Percentiles rank a stretch among this genome's conserved stretches.
Evolutionary conservation across 2,113 vertebrate genomes (phyloP).

Genomic region (Leptodactylus fuscus): DNA sequence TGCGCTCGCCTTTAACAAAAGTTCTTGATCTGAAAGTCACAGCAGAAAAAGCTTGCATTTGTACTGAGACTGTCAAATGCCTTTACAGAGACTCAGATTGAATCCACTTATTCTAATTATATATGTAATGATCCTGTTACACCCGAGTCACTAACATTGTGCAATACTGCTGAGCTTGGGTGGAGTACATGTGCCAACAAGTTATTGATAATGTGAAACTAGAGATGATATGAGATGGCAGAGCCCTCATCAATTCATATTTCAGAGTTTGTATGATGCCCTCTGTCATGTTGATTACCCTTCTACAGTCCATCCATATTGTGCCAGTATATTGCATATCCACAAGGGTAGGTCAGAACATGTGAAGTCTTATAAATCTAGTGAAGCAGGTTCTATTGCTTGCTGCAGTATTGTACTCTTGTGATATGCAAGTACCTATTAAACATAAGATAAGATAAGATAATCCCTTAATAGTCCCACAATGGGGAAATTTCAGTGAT

Average conservation of each 20-base stretch:
- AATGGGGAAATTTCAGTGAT: too few relatives aligned
- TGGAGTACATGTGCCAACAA: neutral
- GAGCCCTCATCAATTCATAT: too few relatives aligned
- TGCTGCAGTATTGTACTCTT: too few relatives aligned
- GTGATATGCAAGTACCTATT: neutral
- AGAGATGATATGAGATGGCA: neutral
- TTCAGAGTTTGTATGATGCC: too few relatives aligned
- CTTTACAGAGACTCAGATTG: neutral
- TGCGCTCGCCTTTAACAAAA: too few relatives aligned
- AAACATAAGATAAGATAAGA: too few relatives aligned
- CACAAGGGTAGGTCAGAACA: neutral
- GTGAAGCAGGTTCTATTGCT: neutral
- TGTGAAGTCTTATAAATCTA: neutral
- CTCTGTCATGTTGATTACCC: too few relatives aligned
- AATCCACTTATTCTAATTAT: neutral
- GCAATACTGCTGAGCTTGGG: constrained; percentile 1
- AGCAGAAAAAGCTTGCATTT: too few relatives aligned
- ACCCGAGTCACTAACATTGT: constrained; percentile 6
- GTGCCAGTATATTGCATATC: neutral
- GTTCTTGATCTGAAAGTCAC: too few relatives aligned
- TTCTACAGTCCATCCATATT: neutral
- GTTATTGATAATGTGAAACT: neutral
- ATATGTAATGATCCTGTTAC: constrained; percentile 7
- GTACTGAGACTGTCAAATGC: too few relatives aligned
- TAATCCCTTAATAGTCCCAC: too few relatives aligned